phyloP scores from a whole-genome alignment of 1,140 invertebrate species.

The Drosophila nigrodunni region DNA sequence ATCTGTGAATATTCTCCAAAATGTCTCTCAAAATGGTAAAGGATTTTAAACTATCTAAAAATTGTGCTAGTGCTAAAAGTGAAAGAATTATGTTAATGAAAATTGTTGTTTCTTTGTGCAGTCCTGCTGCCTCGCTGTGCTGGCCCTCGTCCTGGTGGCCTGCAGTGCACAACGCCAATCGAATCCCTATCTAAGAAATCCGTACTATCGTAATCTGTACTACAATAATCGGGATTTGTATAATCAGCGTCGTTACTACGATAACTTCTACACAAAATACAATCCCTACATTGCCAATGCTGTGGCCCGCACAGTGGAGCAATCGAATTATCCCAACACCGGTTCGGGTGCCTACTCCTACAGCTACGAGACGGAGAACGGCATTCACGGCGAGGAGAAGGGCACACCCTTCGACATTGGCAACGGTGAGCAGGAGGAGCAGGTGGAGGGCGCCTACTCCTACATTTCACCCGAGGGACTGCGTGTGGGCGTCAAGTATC shows the following conservation, averaged over 20 bases:
- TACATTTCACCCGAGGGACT: constrained; percentile 76
- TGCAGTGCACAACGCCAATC: constrained; percentile 60
- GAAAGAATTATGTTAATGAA: not conserved
- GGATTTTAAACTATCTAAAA: not conserved
- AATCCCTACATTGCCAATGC: constrained; percentile 69
- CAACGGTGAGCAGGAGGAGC: constrained; percentile 64
- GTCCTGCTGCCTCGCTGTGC: constrained; percentile 54
- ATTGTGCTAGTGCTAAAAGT: not conserved
- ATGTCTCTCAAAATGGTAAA: constrained; percentile 73
- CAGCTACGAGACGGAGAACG: constrained; percentile 86
- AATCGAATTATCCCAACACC: constrained; percentile 51
- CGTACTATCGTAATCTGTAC: constrained; percentile 65
- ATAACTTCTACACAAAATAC: constrained; percentile 75
- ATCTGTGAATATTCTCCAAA: constrained; percentile 2
- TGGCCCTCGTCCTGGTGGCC: constrained; percentile 44
- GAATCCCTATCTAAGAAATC: constrained; percentile 66
- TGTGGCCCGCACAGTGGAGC: constrained; percentile 63
- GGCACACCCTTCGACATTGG: constrained; percentile 84
- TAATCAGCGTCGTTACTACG: constrained; percentile 74
- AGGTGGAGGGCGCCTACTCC: constrained; percentile 75
- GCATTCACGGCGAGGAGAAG: constrained; percentile 86
- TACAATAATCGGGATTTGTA: constrained; percentile 76
- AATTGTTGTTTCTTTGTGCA: constrained; percentile 27
- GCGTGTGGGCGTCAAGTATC: constrained; percentile 71
- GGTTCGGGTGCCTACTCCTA: constrained; percentile 66